phyloP scores from a whole-genome alignment of 2,888 invertebrate genomes.

The Drosophila seclusa region DNA sequence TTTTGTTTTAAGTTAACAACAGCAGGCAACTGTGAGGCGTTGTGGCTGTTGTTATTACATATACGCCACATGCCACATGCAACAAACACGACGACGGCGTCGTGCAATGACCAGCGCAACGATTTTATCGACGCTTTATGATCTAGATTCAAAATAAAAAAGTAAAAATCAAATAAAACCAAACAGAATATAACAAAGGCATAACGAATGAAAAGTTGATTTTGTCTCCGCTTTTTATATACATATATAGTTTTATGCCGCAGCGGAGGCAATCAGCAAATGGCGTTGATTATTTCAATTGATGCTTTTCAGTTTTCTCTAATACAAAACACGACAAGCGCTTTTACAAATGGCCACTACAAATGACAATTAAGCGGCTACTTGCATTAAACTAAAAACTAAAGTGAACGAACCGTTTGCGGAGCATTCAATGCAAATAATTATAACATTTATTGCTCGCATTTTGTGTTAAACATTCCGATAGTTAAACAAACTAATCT shows the following conservation, averaged over 20 bases:
- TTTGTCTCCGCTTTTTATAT: constrained; percentile 22
- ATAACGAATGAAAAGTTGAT: constrained; percentile 53
- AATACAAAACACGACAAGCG: constrained; percentile 43
- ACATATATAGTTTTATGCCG: constrained; percentile 14
- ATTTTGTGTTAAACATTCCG: not conserved
- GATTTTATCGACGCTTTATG: constrained; percentile 72
- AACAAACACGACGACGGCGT: constrained; percentile 17
- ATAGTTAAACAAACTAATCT: not conserved
- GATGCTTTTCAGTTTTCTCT: constrained; percentile 58
- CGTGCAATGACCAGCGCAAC: constrained; percentile 63
- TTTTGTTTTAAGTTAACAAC: constrained; percentile 51
- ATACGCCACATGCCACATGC: constrained; percentile 61
- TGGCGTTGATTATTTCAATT: constrained; percentile 77
- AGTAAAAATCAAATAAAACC: constrained; percentile 31
- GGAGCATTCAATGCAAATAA: constrained; percentile 10
- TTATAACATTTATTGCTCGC: not conserved
- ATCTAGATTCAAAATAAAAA: constrained; percentile 53
- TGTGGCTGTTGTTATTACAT: constrained; percentile 47
- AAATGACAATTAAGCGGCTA: constrained; percentile 33
- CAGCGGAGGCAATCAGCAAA: constrained; percentile 61
- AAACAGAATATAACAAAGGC: constrained; percentile 40
- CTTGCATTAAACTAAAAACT: constrained; percentile 1
- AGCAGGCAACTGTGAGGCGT: constrained; percentile 37
- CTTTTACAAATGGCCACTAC: constrained; percentile 40
- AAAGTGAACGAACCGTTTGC: constrained; percentile 26